Percentiles rank a stretch among this genome's conserved stretches.
phyloP scores from a whole-genome alignment of 2,888 invertebrate genomes.

The Gymnosoma rotundatum region DNA sequence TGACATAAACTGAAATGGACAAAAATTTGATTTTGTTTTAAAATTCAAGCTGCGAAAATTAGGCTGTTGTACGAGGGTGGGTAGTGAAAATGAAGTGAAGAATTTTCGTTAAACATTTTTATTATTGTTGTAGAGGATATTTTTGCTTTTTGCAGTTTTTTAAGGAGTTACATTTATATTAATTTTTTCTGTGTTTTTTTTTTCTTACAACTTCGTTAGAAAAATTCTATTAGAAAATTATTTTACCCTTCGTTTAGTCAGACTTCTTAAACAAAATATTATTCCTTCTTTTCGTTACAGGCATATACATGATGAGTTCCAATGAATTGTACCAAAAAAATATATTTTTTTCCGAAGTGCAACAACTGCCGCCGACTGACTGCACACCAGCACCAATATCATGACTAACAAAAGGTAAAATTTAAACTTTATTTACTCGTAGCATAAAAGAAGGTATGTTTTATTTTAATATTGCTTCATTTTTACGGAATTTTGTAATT shows the following conservation, averaged over 20 bases:
- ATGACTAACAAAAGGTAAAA: slow-evolving; percentile 40
- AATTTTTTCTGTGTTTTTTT: too few relatives aligned
- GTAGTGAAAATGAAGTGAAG: background rate
- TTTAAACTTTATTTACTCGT: slow-evolving; percentile 33
- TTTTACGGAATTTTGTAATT: slow-evolving; percentile 72
- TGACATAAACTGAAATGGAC: slow-evolving; percentile 3
- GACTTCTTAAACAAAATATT: slow-evolving; percentile 15
- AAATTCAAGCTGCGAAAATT: slow-evolving; percentile 38
- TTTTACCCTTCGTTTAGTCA: slow-evolving; percentile 23
- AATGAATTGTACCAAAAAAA: slow-evolving; percentile 58
- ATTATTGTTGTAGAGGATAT: background rate
- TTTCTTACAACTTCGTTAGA: background rate
- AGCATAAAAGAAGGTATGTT: slow-evolving; percentile 32
- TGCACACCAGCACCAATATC: background rate
- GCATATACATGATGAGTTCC: slow-evolving; percentile 63
- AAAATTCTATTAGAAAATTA: background rate
- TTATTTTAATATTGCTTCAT: slow-evolving; percentile 68
- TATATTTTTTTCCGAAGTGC: slow-evolving; percentile 40
- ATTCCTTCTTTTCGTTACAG: slow-evolving; percentile 52
- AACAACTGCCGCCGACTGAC: slow-evolving; percentile 19
- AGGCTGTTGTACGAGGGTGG: slow-evolving; percentile 38
- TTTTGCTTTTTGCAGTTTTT: background rate
- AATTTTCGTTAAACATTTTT: background rate
- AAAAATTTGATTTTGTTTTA: slow-evolving; percentile 52
- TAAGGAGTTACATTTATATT: too few relatives aligned